These are phyloP conservation scores for Lanius collurio DNA, from an alignment of 2,113 vertebrate genomes.

Conservation along the genomic window DNA sequence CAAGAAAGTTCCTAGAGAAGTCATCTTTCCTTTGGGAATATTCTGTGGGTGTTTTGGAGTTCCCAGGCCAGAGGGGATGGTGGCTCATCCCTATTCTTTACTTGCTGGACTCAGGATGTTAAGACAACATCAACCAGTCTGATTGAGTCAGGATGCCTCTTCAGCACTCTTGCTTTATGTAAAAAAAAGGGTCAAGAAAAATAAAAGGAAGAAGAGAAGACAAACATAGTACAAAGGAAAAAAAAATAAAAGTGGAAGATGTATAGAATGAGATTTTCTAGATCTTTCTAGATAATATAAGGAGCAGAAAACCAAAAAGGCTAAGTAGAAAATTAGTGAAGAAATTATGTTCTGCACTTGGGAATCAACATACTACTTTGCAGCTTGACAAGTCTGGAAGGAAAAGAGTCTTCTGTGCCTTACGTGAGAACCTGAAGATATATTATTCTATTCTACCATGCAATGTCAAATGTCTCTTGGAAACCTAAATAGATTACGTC, in stretches of 20 bases:
- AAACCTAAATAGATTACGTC: slow-evolving; percentile 63
- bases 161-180: neutral
- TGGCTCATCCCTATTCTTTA: neutral
- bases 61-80: neutral
- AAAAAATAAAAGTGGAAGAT: neutral
- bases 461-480: slow-evolving; percentile 54
- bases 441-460: slow-evolving; percentile 34
- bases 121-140: neutral
- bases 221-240: neutral
- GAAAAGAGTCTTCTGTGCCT: neutral
- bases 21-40: neutral
- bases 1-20: neutral
- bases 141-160: neutral
- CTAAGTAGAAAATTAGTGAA: neutral
- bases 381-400: neutral
- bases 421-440: slow-evolving; percentile 21
- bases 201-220: neutral
- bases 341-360: neutral
- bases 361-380: neutral
- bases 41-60: neutral
- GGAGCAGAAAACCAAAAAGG: neutral
- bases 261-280: neutral
- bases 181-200: neutral
- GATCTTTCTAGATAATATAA: neutral
- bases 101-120: neutral